These are phyloP conservation scores for Drosophila peninsularis DNA, from an alignment of 2,888 invertebrate genomes.

Conservation along the genomic window DNA sequence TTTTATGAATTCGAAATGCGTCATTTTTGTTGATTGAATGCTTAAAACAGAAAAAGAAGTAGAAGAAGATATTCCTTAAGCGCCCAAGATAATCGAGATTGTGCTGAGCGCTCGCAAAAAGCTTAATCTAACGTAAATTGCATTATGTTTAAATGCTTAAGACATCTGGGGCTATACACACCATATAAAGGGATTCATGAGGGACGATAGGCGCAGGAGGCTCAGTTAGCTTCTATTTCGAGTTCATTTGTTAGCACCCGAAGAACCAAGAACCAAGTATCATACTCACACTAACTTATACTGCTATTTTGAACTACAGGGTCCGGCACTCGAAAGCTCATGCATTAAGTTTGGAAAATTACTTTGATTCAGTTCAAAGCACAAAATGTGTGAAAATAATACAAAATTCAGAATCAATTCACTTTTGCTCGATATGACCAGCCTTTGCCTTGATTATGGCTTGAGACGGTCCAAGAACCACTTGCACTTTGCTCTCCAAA, in stretches of 20 bases:
- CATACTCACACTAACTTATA: not conserved
- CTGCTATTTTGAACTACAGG: too few species aligned
- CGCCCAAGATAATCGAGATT: slow-evolving; percentile 2
- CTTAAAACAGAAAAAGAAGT: slow-evolving; percentile 14
- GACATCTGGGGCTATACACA: not conserved
- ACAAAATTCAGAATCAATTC: too few species aligned
- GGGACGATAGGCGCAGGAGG: not conserved
- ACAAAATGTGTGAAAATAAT: too few species aligned
- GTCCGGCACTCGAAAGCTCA: too few species aligned
- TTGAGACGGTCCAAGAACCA: too few species aligned
- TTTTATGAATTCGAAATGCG: slow-evolving; percentile 64
- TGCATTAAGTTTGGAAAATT: too few species aligned
- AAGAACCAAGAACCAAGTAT: too few species aligned
- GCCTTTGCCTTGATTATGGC: too few species aligned
- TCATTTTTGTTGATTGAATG: slow-evolving; percentile 40
- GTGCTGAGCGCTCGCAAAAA: not conserved
- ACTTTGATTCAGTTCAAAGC: too few species aligned
- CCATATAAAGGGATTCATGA: not conserved
- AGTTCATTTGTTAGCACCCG: not conserved
- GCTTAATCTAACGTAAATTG: not conserved
- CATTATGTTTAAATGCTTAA: not conserved
- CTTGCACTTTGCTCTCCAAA: too few species aligned
- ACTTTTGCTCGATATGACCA: too few species aligned
- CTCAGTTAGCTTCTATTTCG: not conserved
- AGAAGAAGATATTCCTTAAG: slow-evolving; percentile 10